Conservation (phyloP, 2,113 vertebrate species). For the Eulacestoma nigropectus region DNA sequence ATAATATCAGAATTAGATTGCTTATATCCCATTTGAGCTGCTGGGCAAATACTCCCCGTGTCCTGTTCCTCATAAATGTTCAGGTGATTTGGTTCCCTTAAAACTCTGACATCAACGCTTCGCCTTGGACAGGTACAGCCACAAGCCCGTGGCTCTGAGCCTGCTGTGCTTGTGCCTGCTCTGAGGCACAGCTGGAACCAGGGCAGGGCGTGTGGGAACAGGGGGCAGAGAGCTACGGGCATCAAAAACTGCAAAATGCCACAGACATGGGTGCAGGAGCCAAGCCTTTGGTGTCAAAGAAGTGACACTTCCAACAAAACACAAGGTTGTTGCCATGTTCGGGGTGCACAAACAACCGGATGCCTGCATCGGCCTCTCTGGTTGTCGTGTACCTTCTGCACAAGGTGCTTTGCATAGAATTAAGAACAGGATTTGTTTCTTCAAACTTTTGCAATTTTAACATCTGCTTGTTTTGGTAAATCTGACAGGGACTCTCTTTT, state of each 20-base stretch:
- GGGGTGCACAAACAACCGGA: accelerated
- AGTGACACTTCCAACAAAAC: neutral
- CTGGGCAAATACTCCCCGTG: neutral
- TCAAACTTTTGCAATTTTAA: conserved; percentile 21
- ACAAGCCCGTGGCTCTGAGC: neutral
- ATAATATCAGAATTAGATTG: neutral
- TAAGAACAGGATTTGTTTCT: neutral
- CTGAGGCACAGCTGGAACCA: neutral
- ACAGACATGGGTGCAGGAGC: neutral
- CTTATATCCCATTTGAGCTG: neutral
- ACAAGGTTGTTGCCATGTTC: neutral
- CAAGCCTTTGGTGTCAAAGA: neutral
- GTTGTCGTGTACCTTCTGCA: neutral
- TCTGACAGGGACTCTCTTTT: conserved; percentile 67
- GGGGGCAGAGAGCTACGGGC: neutral
- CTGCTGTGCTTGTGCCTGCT: neutral
- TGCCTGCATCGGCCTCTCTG: neutral
- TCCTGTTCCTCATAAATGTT: neutral
- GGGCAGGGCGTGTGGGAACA: accelerated
- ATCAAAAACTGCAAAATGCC: neutral
- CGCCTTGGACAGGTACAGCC: no score
- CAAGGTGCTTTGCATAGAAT: neutral
- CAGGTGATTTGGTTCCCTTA: neutral
- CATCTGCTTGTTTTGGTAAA: conserved; percentile 56
- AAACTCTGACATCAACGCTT: neutral